Percentiles rank a stretch among this genome's conserved stretches.
Conservation (phyloP, 2,888 invertebrate species). For the Loripinus fragilis region DNA sequence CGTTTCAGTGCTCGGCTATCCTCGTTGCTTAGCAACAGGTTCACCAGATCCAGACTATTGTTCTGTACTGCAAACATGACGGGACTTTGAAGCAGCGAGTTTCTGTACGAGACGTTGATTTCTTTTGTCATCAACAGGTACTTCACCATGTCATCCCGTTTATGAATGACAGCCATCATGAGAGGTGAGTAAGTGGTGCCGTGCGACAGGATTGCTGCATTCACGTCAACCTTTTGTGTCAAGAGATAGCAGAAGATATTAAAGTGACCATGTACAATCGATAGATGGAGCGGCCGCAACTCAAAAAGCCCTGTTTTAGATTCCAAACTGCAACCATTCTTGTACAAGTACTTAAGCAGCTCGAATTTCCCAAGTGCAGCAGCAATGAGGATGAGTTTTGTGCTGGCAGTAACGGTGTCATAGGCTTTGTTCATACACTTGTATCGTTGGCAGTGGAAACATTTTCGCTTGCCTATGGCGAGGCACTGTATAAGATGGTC, state of each 20-base stretch:
- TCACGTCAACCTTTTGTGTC: slow-evolving; percentile 50
- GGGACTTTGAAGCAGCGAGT: slow-evolving; percentile 53
- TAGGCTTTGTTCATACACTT: slow-evolving; percentile 50
- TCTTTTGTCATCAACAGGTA: slow-evolving; percentile 49
- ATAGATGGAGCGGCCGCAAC: slow-evolving; percentile 52
- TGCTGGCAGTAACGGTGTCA: slow-evolving; percentile 46
- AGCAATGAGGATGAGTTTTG: slow-evolving; percentile 39
- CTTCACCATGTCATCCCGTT: slow-evolving; percentile 52
- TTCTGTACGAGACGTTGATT: slow-evolving; percentile 46
- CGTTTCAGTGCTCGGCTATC: slow-evolving; percentile 15
- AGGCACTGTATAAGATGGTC: slow-evolving; percentile 54
- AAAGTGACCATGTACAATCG: slow-evolving; percentile 55
- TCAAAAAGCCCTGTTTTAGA: slow-evolving; percentile 54
- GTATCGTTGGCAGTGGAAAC: slow-evolving; percentile 60
- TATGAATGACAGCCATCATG: slow-evolving; percentile 53
- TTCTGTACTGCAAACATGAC: slow-evolving; percentile 57
- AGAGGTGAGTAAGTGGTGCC: slow-evolving; percentile 55
- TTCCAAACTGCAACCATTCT: slow-evolving; percentile 49
- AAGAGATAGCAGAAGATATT: slow-evolving; percentile 57
- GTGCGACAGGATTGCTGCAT: slow-evolving; percentile 47
- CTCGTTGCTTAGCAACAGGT: slow-evolving; percentile 49
- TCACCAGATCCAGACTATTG: slow-evolving; percentile 49
- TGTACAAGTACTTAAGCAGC: slow-evolving; percentile 45
- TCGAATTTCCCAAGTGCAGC: slow-evolving; percentile 55
- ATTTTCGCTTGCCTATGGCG: slow-evolving; percentile 43